Evolutionary conservation across 2,888 invertebrate species (phyloP).

Genomic region (Apamea epomidion): DNA sequence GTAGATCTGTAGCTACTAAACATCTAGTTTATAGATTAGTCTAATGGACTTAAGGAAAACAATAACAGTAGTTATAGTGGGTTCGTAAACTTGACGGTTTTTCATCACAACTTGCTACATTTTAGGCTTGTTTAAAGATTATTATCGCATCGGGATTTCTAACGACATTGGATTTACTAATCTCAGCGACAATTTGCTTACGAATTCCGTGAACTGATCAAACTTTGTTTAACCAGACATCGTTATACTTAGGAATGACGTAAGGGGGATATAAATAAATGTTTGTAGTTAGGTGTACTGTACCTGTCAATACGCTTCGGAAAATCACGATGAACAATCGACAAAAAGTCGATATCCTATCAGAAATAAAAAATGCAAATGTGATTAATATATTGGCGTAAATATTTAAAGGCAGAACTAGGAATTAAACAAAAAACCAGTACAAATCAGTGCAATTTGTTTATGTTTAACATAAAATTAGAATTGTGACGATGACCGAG

Average conservation of each 20-base stretch:
- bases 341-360: background rate
- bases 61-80: background rate
- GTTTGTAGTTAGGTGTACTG: background rate
- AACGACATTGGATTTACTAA: conserved; percentile 40
- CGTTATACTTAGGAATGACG: conserved; percentile 39
- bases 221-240: conserved; percentile 29
- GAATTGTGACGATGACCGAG: conserved; percentile 1
- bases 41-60: conserved; percentile 3
- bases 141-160: conserved; percentile 12
- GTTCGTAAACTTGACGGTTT: background rate
- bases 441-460: background rate
- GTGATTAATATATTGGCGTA: background rate
- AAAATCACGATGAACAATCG: conserved; percentile 19
- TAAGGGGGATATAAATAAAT: conserved; percentile 42
- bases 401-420: background rate
- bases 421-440: background rate
- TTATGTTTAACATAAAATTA: conserved; percentile 22
- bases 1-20: background rate
- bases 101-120: conserved; percentile 5
- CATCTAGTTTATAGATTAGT: background rate
- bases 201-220: conserved; percentile 46
- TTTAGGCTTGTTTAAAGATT: background rate
- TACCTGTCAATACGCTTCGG: background rate
- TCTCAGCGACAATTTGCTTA: conserved; percentile 38
- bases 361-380: background rate